phyloP scores from a whole-genome alignment of 2,888 invertebrate species.

The Melanchra persicariae region DNA sequence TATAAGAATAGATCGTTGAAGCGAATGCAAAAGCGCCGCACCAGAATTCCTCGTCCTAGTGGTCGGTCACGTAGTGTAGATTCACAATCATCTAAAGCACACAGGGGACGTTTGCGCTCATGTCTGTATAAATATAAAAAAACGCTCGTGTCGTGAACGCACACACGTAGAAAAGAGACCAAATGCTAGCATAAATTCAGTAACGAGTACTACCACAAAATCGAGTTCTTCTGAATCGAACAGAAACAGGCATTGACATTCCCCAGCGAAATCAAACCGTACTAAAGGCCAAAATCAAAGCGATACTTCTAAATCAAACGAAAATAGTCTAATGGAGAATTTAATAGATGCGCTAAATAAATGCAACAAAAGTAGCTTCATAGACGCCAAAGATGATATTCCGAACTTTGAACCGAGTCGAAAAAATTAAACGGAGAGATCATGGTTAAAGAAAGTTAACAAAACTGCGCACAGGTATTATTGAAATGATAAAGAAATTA shows the following conservation, averaged over 20 bases:
- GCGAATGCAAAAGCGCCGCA: neutral
- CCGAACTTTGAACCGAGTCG: neutral
- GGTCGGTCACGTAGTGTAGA: neutral
- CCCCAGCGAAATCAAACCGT: neutral
- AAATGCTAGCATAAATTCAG: neutral
- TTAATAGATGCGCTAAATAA: conserved; percentile 10
- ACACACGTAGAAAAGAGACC: neutral
- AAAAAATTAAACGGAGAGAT: no score
- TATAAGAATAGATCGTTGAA: no score
- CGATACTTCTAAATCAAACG: neutral
- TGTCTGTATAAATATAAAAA: neutral
- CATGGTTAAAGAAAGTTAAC: no score
- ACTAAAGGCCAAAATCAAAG: neutral
- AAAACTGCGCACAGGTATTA: no score
- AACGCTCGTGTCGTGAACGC: neutral
- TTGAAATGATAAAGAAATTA: no score
- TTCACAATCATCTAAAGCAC: neutral
- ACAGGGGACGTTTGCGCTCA: neutral
- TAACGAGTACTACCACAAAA: neutral
- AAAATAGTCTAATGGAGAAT: neutral
- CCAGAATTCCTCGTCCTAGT: neutral
- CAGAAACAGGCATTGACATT: neutral
- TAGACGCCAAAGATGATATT: conserved; percentile 1
- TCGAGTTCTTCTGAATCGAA: no score
- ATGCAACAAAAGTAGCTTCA: neutral